Base-by-base conservation (phyloP, 2,797 vertebrate species). In the Crocidura indochinensis region DNA sequence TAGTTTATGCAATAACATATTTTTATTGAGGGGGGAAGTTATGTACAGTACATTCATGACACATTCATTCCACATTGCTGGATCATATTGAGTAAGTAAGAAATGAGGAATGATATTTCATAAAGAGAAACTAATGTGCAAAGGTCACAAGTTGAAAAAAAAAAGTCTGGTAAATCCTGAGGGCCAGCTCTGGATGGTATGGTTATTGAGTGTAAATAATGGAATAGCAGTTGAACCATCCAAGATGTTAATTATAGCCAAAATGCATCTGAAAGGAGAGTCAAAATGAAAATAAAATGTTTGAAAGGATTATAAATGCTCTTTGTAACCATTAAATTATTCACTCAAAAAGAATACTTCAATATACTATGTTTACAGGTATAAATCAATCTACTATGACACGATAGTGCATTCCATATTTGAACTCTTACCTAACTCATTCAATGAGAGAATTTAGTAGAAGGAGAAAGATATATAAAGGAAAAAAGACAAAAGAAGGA, bases 1-100 rank as follows among this genome's bases (percentile, higher is more conserved):
- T 19, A 22, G 71, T 92, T 90, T 68, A 64, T 75, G n/a, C 1
- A 80, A 53, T 62, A 84, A 62, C 27, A 31, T 79, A 47, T 20
- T 73, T 85, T 62, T n/a, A 81, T 27, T 19, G 6, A 26, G 27
- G 24, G 44, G 76, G 31, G 53, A 83, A 64, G 49, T 62, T 56
- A 46, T 83, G n/a, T 62, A n/a, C 75, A 82, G 53, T 56, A 83
- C 56, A 83, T 38, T 68, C 31, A 0, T 80, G 76, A 93, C 81
- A 24, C 64, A 51, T 60, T 87, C 53, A 75, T 74, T 88, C 60
- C 76, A 84, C 74, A 73, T 90, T 69, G 38, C 65, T 80, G 60
- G 79, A 24, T 44, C 1, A 2, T 62, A n/a, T n/a, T n/a, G n/a
- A n/a, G n/a, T n/a, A n/a, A n/a, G n/a, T n/a, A n/a, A n/a, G n/a